These are phyloP conservation scores for Platycheirus rosarum DNA, from an alignment of 2,888 invertebrate genomes.

Conservation along the genomic window DNA sequence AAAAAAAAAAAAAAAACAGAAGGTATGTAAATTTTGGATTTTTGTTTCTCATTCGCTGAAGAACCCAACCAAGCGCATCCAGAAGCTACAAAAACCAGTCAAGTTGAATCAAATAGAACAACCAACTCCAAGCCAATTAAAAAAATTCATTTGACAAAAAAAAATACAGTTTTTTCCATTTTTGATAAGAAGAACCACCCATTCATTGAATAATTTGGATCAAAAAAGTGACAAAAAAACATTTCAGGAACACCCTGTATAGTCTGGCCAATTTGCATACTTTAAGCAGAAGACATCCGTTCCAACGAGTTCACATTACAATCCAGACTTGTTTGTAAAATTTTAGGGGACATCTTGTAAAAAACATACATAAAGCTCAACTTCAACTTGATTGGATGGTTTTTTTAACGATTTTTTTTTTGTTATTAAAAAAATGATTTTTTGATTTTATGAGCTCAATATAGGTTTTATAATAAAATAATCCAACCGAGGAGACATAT, in stretches of 20 bases:
- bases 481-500: conserved; percentile 10
- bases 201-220: conserved; percentile 39
- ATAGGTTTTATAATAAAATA: conserved; percentile 31
- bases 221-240: conserved; percentile 4
- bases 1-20: conserved; percentile 8
- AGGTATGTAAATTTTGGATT: conserved; percentile 44
- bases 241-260: conserved; percentile 8
- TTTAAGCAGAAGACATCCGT: not conserved
- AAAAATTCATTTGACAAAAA: conserved; percentile 37
- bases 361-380: conserved; percentile 9
- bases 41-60: conserved; percentile 13
- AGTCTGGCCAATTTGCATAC: conserved; percentile 7
- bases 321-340: conserved; percentile 41
- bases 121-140: conserved; percentile 32
- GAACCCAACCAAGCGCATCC: not conserved
- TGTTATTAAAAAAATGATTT: conserved; percentile 55
- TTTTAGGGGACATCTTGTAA: not conserved
- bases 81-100: conserved; percentile 20
- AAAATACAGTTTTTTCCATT: conserved; percentile 20
- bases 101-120: conserved; percentile 20
- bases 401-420: conserved; percentile 31
- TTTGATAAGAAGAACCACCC: conserved; percentile 44
- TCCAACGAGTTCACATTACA: not conserved
- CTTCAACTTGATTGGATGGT: conserved; percentile 19
- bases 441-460: conserved; percentile 55